Evolutionary conservation across 2,113 vertebrate species (phyloP), one percentile per base, ranked within the genome.

Genomic region (Muscicapa adusta): DNA sequence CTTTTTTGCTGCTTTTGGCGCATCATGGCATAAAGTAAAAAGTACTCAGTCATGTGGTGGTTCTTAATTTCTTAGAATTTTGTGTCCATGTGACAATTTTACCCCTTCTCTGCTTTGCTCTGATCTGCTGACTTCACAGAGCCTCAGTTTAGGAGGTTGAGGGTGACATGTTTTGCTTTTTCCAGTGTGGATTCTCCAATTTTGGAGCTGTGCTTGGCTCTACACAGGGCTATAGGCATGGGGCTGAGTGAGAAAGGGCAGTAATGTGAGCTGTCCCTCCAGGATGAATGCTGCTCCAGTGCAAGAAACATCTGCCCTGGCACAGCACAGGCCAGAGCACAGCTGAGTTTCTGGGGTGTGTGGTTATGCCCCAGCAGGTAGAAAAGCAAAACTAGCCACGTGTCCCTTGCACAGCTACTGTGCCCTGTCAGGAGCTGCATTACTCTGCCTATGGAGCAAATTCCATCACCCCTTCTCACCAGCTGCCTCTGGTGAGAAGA

Each of bases 151-250:
- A 61, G 45, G n/a, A 81, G 6, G 0, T 19, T 65, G 0, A 2
- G 25, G 20, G 28, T 58, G 3, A 2, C 8, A 60, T 23, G 17
- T 4, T 2, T 60, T 67, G 36, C 6, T 51, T 75, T 85, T 60
- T 68, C 31, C 11, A 5, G 0, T 18, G 22, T 48, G 26, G 48
- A 14, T 2, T 0, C 28, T 72, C 25, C 5, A 3, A 2, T 66
- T 68, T 42, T 25, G 58, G 14, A 23, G n/a, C 56, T 80, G 8
- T 58, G 5, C 66, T 29, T 71, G 72, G 31, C 54, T 71, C 34
- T 36, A 23, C 0, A 0, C 16, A 24, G 18, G 47, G 12, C 33
- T 77, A 3, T 19, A n/a, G 60, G 42, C 38, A 24, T 0, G 0
- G 12, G 12, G 9, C 8, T 58, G 19, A 25, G 13, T 62, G 57